phyloP scores from a whole-genome alignment of 35 echinoderm and acorn worm species.

The Heliocidaris erythrogramma region DNA sequence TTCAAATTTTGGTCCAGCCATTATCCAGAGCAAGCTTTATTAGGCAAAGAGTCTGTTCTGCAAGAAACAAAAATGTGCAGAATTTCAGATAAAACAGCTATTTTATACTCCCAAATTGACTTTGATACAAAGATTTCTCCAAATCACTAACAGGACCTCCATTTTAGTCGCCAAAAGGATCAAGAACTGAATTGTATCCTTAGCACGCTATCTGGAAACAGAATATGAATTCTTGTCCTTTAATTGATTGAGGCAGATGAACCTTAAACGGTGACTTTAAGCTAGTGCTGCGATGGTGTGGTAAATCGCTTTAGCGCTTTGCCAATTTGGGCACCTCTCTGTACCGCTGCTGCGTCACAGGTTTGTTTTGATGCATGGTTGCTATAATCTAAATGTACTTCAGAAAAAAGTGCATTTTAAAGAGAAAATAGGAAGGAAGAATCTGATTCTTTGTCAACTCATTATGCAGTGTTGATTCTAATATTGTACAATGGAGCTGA shows the following conservation, averaged over 20 bases:
- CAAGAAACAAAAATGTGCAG: not conserved
- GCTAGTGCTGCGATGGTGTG: not conserved
- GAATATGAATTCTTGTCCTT: not conserved
- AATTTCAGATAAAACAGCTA: not conserved
- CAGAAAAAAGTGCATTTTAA: constrained; percentile 11
- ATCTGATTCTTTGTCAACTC: not conserved
- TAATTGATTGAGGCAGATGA: not conserved
- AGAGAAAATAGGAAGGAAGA: not conserved
- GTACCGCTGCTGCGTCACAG: not conserved
- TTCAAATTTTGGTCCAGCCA: not conserved
- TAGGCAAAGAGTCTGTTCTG: not conserved
- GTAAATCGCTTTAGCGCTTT: not conserved
- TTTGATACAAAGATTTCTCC: not conserved
- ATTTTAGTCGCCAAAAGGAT: not conserved
- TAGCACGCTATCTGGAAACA: not conserved
- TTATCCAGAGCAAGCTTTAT: not conserved
- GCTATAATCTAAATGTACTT: not conserved
- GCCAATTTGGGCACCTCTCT: not conserved
- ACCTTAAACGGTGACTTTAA: constrained; percentile 11
- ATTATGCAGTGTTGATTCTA: not conserved
- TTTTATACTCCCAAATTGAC: not conserved
- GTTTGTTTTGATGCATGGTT: constrained; percentile 9
- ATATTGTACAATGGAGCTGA: not conserved
- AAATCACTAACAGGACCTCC: not conserved
- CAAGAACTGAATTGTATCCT: not conserved